Evolutionary conservation across 2,888 invertebrate species (phyloP).

Genomic region (Epirrita christyi): DNA sequence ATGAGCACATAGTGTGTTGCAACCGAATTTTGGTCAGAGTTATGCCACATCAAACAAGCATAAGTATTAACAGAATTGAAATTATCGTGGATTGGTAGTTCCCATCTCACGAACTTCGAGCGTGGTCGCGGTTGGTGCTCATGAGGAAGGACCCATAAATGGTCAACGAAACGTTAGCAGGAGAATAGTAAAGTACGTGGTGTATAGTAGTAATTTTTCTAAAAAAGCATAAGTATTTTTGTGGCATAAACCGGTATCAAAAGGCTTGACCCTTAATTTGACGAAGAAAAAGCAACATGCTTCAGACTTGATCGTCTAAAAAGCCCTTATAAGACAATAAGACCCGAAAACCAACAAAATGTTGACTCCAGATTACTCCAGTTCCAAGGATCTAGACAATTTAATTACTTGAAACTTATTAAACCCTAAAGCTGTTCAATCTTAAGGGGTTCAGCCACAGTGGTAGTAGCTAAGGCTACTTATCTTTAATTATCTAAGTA

Average conservation of each 20-base stretch:
- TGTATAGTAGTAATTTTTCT: no score
- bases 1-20: not conserved
- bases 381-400: conserved; percentile 17
- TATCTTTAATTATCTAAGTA: no score
- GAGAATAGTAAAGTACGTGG: no score
- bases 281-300: not conserved
- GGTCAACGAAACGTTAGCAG: no score
- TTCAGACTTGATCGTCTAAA: conserved; percentile 11
- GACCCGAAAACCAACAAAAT: conserved; percentile 14
- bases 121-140: no score
- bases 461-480: conserved; percentile 6
- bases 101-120: no score
- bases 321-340: conserved; percentile 8
- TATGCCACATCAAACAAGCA: no score
- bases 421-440: conserved; percentile 8
- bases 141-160: no score
- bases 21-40: not conserved
- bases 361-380: conserved; percentile 12
- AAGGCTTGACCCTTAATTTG: not conserved
- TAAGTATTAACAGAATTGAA: no score
- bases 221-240: no score
- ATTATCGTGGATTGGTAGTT: no score
- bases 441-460: conserved; percentile 9
- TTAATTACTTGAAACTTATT: conserved; percentile 29
- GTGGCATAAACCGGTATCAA: not conserved